These are phyloP conservation scores for Tetraodon nigroviridis DNA, from an alignment of 2,113 vertebrate species.

Conservation along the genomic window DNA sequence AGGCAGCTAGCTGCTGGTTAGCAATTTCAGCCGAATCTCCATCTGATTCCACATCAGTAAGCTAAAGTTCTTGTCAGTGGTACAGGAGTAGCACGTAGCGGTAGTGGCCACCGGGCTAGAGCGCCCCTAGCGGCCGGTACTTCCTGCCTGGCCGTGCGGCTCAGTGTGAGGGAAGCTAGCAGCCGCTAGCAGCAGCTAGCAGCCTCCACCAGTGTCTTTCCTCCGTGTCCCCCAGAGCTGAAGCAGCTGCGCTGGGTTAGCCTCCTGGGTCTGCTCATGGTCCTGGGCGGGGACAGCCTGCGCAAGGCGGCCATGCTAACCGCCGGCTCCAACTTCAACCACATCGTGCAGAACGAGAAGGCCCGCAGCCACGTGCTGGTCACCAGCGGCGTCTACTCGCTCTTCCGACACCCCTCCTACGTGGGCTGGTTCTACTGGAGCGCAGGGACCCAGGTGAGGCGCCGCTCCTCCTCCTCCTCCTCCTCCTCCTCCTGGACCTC, in stretches of 20 bases:
- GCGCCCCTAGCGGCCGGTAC: no score
- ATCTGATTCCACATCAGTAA: no score
- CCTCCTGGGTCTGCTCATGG: conserved; percentile 86
- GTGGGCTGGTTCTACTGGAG: conserved; percentile 99
- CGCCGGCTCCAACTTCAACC: conserved; percentile 97
- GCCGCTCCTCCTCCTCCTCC: background rate
- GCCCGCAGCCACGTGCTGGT: conserved; percentile 91
- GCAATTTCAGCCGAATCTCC: no score
- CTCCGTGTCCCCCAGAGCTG: conserved; percentile 74
- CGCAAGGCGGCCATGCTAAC: conserved; percentile 95
- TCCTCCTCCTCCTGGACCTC: no score
- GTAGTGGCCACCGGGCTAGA: no score
- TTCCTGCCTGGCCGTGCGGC: no score
- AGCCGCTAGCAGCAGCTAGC: no score
- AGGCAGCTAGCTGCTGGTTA: no score
- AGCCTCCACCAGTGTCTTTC: no score
- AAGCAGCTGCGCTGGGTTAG: conserved; percentile 92
- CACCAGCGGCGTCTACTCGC: conserved; percentile 88
- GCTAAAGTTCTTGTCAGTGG: no score
- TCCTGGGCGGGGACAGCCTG: conserved; percentile 88
- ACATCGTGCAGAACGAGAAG: conserved; percentile 97
- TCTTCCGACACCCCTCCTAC: conserved; percentile 93
- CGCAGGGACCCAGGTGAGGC: conserved; percentile 88
- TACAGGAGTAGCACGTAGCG: no score
- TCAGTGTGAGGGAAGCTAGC: no score